Conservation (phyloP, 2,888 invertebrate genomes). For the Rhopalosiphum nymphaeae region DNA sequence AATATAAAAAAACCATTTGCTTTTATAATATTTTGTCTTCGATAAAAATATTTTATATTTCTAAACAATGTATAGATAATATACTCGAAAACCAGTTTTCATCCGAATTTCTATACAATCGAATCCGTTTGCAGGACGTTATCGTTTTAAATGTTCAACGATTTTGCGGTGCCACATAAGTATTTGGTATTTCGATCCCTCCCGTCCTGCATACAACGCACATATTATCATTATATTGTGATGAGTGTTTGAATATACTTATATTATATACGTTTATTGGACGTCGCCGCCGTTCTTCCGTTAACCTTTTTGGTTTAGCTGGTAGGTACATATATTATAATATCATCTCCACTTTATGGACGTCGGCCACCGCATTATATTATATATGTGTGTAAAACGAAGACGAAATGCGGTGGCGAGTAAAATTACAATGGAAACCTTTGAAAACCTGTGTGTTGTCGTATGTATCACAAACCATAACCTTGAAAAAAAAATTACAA, state of each 20-base stretch:
- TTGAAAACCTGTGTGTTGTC: constrained; percentile 43
- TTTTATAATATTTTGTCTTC: not conserved
- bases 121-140: not conserved
- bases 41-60: not conserved
- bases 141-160: constrained; percentile 17
- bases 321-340: not conserved
- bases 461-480: constrained; percentile 18
- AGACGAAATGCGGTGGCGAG: constrained; percentile 42
- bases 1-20: not conserved
- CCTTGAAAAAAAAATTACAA: constrained; percentile 39
- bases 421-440: constrained; percentile 57
- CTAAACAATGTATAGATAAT: not conserved
- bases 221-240: not conserved
- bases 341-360: not conserved
- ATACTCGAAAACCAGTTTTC: constrained; percentile 13
- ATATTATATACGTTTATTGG: constrained; percentile 15
- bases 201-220: not conserved
- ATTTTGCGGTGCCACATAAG: constrained; percentile 9
- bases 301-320: constrained; percentile 38
- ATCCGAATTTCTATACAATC: not conserved
- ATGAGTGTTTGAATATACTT: not conserved
- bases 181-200: not conserved
- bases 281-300: constrained; percentile 18
- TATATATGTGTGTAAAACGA: not conserved
- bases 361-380: constrained; percentile 24